Conservation (phyloP, 2,888 invertebrate species). For the Bellardia bayeri region DNA sequence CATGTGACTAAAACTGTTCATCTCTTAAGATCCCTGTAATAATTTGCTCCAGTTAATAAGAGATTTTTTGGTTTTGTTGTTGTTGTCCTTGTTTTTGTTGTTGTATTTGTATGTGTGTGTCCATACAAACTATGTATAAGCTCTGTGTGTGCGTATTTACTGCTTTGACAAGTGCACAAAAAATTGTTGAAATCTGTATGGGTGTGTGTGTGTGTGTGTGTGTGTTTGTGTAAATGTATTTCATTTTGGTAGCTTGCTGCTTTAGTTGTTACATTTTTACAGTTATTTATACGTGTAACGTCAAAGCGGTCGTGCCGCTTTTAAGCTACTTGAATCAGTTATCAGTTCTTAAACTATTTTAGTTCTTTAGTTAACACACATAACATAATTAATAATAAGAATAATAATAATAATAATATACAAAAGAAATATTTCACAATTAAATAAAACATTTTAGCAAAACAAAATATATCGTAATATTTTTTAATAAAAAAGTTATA, state of each 20-base stretch:
- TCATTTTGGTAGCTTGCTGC: constrained; percentile 43
- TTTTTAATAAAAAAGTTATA: too few relatives aligned
- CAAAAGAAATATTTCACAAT: not conserved
- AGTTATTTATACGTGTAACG: constrained; percentile 69
- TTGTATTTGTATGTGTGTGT: not conserved
- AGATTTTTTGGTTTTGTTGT: not conserved
- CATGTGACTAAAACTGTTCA: constrained; percentile 47
- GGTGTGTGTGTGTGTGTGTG: constrained; percentile 27
- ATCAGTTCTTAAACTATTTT: constrained; percentile 45
- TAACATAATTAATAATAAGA: not conserved
- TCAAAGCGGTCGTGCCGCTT: constrained; percentile 65
- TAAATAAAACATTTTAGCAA: too few relatives aligned
- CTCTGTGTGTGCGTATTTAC: constrained; percentile 24
- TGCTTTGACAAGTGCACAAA: constrained; percentile 13
- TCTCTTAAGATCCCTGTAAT: constrained; percentile 46
- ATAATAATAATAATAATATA: not conserved
- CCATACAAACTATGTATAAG: not conserved
- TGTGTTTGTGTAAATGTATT: constrained; percentile 4
- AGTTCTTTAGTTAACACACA: constrained; percentile 32
- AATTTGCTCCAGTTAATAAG: constrained; percentile 59
- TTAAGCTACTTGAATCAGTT: constrained; percentile 35
- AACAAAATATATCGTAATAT: too few relatives aligned
- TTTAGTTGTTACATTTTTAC: constrained; percentile 62
- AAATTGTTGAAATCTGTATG: not conserved
- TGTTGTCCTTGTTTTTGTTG: constrained; percentile 28